phyloP scores from a whole-genome alignment of 2,888 invertebrate species.

The Dynastes tityus region DNA sequence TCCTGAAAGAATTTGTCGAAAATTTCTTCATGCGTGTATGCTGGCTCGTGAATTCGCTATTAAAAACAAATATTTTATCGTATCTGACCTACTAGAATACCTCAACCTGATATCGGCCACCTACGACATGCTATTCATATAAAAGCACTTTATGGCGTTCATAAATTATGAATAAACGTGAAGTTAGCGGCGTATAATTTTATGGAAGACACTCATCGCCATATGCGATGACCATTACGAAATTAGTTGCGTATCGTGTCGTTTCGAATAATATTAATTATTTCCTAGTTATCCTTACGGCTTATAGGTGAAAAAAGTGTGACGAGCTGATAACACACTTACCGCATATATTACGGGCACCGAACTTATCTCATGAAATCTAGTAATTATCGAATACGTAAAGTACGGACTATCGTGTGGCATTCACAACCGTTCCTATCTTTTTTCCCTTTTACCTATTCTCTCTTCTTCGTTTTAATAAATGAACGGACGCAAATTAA shows the following conservation, averaged over 20 bases:
- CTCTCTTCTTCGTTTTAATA: conserved; percentile 30
- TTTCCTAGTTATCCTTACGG: conserved; percentile 53
- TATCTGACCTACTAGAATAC: background rate
- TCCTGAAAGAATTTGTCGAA: no score
- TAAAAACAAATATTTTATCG: no score
- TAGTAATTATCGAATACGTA: conserved; percentile 55
- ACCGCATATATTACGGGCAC: conserved; percentile 57
- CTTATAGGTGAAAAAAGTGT: conserved; percentile 49
- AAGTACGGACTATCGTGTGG: conserved; percentile 17
- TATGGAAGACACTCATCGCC: conserved; percentile 12
- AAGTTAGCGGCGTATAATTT: conserved; percentile 33
- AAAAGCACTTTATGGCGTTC: conserved; percentile 1
- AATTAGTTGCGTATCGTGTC: conserved; percentile 55
- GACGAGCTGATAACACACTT: conserved; percentile 56
- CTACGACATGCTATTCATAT: background rate
- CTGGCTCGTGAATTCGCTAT: no score
- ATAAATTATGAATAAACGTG: conserved; percentile 33
- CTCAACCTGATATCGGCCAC: no score
- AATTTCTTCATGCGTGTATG: no score
- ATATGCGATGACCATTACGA: conserved; percentile 52
- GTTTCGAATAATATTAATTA: conserved; percentile 59
- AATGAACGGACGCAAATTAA: conserved; percentile 57
- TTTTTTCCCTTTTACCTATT: background rate
- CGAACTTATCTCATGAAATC: conserved; percentile 58
- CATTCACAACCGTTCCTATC: conserved; percentile 18